These are phyloP conservation scores for Scomber colias DNA, from an alignment of 2,113 vertebrate species.

Conservation along the genomic window DNA sequence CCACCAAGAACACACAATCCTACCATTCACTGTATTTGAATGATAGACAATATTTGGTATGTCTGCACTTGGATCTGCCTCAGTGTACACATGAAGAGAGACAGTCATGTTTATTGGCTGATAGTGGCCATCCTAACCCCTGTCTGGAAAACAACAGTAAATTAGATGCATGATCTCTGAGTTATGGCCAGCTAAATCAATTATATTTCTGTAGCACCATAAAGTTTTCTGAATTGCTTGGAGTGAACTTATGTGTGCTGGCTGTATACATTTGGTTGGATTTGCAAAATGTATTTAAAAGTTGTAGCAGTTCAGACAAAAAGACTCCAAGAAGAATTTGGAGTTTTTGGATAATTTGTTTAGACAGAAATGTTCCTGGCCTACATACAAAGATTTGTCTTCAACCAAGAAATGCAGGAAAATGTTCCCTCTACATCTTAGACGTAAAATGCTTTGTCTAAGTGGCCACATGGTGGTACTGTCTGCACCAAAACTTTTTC, in stretches of 20 bases:
- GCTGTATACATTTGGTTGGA: neutral
- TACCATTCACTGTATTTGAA: neutral
- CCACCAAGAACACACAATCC: too few relatives aligned
- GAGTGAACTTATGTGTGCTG: neutral
- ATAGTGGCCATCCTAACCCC: neutral
- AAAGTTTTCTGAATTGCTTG: neutral
- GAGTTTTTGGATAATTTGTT: neutral
- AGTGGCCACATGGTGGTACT: neutral
- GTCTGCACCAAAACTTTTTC: neutral
- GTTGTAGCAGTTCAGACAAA: too few relatives aligned
- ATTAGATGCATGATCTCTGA: neutral
- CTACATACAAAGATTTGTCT: neutral
- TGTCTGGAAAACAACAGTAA: neutral
- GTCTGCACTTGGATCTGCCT: neutral
- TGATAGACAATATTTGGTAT: neutral
- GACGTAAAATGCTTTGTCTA: neutral
- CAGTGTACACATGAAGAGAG: neutral
- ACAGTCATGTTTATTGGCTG: neutral
- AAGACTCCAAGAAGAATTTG: too few relatives aligned
- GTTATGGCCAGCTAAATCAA: neutral
- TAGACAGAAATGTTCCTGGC: neutral
- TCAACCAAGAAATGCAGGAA: slow-evolving; percentile 8
- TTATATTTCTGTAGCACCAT: neutral
- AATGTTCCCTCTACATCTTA: neutral
- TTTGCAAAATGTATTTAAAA: neutral